These are phyloP conservation scores for Phodopus roborovskii DNA, from an alignment of 2,113 vertebrate species.

Conservation along the genomic window DNA sequence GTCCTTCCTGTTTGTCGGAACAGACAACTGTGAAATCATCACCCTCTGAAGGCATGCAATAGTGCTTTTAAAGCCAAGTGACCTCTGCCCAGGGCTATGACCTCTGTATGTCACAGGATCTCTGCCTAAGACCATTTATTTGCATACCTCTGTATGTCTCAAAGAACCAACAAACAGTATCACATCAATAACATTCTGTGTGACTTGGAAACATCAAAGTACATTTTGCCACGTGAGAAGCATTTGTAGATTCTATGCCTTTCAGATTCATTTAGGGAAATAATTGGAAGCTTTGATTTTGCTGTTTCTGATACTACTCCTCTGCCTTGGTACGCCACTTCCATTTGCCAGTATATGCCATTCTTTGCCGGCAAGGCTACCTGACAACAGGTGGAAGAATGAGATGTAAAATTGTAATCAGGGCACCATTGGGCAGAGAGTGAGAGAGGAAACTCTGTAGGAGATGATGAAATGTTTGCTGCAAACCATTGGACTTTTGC, in stretches of 20 bases:
- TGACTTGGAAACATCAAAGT: not conserved
- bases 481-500: not conserved
- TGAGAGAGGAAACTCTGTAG: not conserved
- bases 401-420: not conserved
- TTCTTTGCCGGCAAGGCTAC: not conserved
- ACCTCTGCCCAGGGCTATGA: not conserved
- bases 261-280: not conserved
- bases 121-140: not conserved
- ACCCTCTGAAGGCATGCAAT: not conserved
- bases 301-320: not conserved
- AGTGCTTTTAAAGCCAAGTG: not conserved
- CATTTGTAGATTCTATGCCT: not conserved
- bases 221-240: not conserved
- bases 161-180: not conserved
- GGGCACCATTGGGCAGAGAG: not conserved
- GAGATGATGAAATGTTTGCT: not conserved
- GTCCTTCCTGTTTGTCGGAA: not conserved
- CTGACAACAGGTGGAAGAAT: not conserved
- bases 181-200: not conserved
- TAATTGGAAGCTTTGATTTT: not conserved
- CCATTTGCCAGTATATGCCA: not conserved
- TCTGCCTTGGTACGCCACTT: not conserved
- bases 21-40: slow-evolving; percentile 40
- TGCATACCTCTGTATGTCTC: not conserved
- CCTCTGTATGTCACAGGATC: not conserved